phyloP scores from a whole-genome alignment of 2,113 vertebrate genomes.

The Merops nubicus region DNA sequence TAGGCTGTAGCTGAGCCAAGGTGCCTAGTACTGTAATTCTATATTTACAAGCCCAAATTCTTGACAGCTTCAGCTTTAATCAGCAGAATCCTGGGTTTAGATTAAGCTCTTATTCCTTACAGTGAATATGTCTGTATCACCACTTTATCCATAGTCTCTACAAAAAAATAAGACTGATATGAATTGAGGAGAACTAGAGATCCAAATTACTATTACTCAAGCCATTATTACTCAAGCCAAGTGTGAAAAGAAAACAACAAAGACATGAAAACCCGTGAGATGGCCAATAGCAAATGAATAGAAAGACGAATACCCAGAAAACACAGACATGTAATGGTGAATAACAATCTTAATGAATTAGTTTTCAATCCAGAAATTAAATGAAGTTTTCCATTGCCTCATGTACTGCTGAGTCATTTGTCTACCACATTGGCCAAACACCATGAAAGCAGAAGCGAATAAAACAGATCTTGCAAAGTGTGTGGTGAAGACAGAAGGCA shows the following conservation, averaged over 20 bases:
- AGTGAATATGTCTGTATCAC: neutral
- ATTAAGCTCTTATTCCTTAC: neutral
- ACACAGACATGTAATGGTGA: neutral
- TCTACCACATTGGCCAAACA: neutral
- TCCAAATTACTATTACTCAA: neutral
- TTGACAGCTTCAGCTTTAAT: neutral
- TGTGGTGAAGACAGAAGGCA: neutral
- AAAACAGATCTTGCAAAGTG: neutral
- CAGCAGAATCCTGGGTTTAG: neutral
- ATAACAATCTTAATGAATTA: neutral
- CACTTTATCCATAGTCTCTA: neutral
- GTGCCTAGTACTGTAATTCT: neutral
- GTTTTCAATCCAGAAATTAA: constrained; percentile 12
- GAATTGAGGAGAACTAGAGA: neutral
- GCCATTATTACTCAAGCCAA: neutral
- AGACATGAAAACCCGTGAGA: neutral
- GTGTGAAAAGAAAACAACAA: neutral
- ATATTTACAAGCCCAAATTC: neutral
- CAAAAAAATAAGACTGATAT: neutral
- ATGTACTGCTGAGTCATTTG: neutral
- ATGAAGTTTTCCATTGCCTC: neutral
- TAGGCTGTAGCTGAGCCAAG: neutral
- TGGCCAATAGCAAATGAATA: neutral
- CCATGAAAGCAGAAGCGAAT: neutral
- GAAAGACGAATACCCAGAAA: neutral